These are phyloP conservation scores for Anser brachyrhynchus DNA, from an alignment of 2,113 vertebrate species.

Conservation along the genomic window DNA sequence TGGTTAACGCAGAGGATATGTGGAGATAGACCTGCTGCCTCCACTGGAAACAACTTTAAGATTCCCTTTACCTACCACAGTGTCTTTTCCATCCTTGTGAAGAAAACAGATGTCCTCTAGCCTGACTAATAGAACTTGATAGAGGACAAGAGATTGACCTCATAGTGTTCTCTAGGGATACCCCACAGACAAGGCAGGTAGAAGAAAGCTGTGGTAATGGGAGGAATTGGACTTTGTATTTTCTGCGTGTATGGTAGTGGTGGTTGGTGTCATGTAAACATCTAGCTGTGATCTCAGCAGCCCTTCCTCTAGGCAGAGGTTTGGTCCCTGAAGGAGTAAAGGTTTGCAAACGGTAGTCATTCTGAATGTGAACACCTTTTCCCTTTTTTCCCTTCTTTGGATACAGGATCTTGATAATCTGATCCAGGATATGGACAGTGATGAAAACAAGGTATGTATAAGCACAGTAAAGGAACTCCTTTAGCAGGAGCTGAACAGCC, in stretches of 20 bases:
- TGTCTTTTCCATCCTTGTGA: neutral
- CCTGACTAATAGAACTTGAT: neutral
- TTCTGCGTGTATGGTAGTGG: accelerated
- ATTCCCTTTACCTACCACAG: neutral
- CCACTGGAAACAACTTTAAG: neutral
- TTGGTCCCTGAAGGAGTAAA: neutral
- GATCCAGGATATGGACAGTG: conserved; percentile 90
- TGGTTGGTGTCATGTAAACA: neutral
- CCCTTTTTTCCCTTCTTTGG: conserved; percentile 59
- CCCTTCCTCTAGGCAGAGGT: neutral
- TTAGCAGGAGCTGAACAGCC: neutral
- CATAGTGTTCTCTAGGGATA: neutral
- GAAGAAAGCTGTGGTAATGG: neutral
- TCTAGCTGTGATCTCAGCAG: neutral
- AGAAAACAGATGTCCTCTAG: neutral
- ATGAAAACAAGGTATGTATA: conserved; percentile 90
- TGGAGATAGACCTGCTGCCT: neutral
- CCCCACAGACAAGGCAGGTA: neutral
- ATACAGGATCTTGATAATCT: conserved; percentile 91
- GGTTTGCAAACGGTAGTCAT: neutral
- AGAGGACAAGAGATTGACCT: neutral
- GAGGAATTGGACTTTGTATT: neutral
- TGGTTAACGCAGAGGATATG: neutral
- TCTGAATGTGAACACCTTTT: conserved; percentile 14
- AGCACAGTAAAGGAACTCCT: neutral